A percentile compares a stretch with the other conserved stretches of the same genome.
phyloP scores from a whole-genome alignment of 2,797 vertebrate species.

The Orestias chungarensis region DNA sequence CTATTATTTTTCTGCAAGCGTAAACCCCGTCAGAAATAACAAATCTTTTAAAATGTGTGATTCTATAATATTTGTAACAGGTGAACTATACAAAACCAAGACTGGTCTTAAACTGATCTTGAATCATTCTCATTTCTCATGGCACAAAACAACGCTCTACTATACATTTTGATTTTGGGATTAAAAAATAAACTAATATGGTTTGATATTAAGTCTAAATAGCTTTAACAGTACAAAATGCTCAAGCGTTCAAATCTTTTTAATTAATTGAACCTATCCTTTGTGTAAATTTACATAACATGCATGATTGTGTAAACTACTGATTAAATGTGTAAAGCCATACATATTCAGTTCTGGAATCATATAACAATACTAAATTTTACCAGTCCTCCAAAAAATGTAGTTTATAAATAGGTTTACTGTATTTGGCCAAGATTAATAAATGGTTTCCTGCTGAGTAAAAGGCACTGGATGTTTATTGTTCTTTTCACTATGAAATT shows the following conservation, averaged over 20 bases:
- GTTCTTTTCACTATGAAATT: background rate
- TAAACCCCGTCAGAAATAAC: background rate
- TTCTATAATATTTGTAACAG: background rate
- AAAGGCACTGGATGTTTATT: background rate
- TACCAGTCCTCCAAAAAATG: too few relatives aligned
- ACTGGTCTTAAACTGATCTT: background rate
- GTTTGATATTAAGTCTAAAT: background rate
- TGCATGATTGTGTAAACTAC: background rate
- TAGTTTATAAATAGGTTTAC: too few relatives aligned
- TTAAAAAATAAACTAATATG: background rate
- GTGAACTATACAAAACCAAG: background rate
- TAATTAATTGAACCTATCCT: background rate
- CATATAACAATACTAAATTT: background rate
- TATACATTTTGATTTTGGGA: background rate
- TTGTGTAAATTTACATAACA: background rate
- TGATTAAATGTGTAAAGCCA: background rate
- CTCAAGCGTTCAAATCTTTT: background rate
- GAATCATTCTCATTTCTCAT: background rate
- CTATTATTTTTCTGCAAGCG: background rate
- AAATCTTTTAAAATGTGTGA: background rate
- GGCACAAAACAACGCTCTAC: background rate
- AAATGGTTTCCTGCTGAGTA: background rate
- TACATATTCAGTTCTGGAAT: background rate
- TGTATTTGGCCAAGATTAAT: background rate
- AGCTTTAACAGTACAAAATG: background rate